Evolutionary conservation across 2,888 invertebrate genomes (phyloP), one percentile per base, ranked within the genome.

Genomic region (Drosophila peninsularis): DNA sequence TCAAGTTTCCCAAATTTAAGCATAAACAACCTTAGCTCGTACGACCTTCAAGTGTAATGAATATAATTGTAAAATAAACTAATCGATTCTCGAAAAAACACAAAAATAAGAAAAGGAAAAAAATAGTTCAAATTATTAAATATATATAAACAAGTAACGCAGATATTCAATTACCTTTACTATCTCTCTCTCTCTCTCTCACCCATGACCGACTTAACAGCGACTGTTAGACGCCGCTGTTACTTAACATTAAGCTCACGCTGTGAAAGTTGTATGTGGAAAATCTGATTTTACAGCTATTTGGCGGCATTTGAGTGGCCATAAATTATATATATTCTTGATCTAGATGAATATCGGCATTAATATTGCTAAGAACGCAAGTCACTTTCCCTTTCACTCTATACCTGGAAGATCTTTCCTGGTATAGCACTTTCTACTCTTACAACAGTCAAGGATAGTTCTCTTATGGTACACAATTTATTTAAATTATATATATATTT

Each of bases 1-100:
- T 66, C 45, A 11, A 54, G 41, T 41, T 41, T 17, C 27, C 45
- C 17, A 17, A 36, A 36, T 13, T 5, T 44, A 47, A 54, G 39
- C 32, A 34, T 50, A 47, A 36, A 65, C 17, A 34, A 39, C 30
- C 49, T 21, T 61, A 69, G 68, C 24, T 30, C 34, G 19, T 66
- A 66, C 21, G 56, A 24, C 17, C 56, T 69, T 54, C 71, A 55
- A 54, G 37, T 67, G 75, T 68, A 72, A 63, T 80, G 68, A 71
- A 71, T 63, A 66, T 75, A 64, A 61, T 21, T 82, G 80, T 80
- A 85, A 75, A 80, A 80, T 81, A 80, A 75, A 75, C 55, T 66
- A 78, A 80, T 62, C 66, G 49, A 64, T 64, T 80, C 84, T 80
- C 74, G 70, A 73, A 79, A 30, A 30, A 30, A n/a, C 1, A 37